Evolutionary conservation across 2,797 vertebrate species (phyloP), one percentile per base, ranked within the genome.

Genomic region (Sciurus carolinensis): DNA sequence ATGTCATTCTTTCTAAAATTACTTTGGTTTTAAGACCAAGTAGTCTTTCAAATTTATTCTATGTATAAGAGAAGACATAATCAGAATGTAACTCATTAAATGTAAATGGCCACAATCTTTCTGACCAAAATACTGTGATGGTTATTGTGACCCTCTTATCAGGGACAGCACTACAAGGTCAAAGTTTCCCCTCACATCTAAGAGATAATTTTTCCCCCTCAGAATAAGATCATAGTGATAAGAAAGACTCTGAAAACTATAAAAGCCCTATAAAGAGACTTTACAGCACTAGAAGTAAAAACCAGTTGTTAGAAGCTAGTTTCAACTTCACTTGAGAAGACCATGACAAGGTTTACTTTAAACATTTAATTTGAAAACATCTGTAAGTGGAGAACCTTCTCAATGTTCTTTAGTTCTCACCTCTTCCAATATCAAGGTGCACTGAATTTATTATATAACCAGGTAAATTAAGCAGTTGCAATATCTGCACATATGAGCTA

Each of bases 11-110:
- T 86, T 93, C 96, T 95, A 97, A 95, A 93, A 94, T 97, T 92
- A 97, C 97, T 98, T n/a, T 98, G 98, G 98, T 94, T 97, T 97
- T 96, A 97, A 97, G 96, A 98, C 79, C 96, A 97, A 97, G 95
- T 59, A 96, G 96, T 96, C 96, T 97, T 97, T 93, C 83, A 90
- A 85, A 94, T 94, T 91, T 90, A 93, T 59, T 88, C 92, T 92
- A 92, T 59, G 62, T 82, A 42, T 95, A 94, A 79, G 77, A 95
- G 75, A 98, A 97, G 91, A 96, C 87, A 69, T 94, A 39, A 93
- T 54, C 84, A 94, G 83, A 96, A 90, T 64, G 67, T 77, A 97
- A 92, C 91, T 87, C 67, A 77, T 75, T 92, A 85, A 83, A 47
- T 3, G 5, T 73, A 69, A 83, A 87, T 66, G 79, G 83, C 75